Evolutionary conservation across 2,797 vertebrate species (phyloP).

Genomic region (Arctocebus calabarensis): DNA sequence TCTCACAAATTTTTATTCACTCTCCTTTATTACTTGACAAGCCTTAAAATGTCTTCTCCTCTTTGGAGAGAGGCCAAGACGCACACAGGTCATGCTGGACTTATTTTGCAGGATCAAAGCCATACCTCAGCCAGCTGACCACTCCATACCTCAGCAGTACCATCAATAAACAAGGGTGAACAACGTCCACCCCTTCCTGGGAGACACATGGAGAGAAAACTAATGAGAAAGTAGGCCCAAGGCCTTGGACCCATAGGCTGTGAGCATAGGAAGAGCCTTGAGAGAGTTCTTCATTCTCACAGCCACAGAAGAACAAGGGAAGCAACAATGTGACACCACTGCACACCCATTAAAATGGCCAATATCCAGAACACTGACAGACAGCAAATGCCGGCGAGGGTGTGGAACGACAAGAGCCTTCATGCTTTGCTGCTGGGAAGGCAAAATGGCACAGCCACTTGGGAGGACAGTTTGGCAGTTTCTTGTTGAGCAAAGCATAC

Average conservation of each 20-base stretch:
- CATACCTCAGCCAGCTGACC: background rate
- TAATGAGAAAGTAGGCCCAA: background rate
- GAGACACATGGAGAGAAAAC: background rate
- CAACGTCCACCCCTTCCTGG: background rate
- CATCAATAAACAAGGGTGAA: background rate
- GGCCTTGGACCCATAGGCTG: background rate
- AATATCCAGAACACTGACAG: background rate
- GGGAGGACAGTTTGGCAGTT: background rate
- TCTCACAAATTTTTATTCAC: background rate
- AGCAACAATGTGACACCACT: background rate
- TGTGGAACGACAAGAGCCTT: background rate
- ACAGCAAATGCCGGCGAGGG: background rate
- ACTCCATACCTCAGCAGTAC: background rate
- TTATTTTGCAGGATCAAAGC: background rate
- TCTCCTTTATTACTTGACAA: background rate
- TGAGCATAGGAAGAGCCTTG: background rate
- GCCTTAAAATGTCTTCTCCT: background rate
- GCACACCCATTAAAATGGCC: background rate
- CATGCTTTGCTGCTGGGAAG: background rate
- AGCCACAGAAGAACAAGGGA: background rate
- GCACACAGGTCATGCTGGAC: background rate
- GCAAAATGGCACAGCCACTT: background rate
- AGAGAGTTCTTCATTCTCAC: background rate
- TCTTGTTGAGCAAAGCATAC: background rate
- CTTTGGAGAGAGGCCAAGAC: background rate